A percentile compares a stretch with the other conserved stretches of the same genome.
Conservation (phyloP, 2,113 vertebrate genomes). For the Trachemys scripta region DNA sequence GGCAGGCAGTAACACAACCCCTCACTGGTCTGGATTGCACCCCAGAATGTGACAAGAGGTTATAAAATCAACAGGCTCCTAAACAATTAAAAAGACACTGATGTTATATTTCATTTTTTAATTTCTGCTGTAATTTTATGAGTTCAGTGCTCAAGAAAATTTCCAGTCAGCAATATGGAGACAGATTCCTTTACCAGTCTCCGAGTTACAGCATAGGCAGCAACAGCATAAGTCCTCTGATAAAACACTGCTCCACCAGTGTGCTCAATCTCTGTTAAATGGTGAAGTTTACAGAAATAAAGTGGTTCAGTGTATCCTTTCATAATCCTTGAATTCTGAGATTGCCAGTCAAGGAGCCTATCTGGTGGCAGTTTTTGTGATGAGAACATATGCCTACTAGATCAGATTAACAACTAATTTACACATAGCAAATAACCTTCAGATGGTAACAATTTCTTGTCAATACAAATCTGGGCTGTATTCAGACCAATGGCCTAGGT, state of each 20-base stretch:
- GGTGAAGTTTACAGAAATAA: background rate
- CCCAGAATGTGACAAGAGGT: background rate
- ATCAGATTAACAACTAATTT: background rate
- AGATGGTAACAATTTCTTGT: background rate
- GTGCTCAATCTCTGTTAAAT: background rate
- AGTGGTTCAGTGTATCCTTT: background rate
- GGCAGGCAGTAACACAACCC: background rate
- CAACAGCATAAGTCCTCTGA: background rate
- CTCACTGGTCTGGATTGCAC: background rate
- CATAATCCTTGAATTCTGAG: background rate
- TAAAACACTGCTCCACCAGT: background rate
- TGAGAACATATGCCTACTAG: background rate
- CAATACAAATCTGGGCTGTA: background rate
- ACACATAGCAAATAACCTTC: background rate
- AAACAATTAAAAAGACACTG: background rate
- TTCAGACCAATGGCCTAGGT: background rate
- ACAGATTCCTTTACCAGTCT: background rate
- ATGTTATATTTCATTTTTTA: background rate
- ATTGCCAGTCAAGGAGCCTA: background rate
- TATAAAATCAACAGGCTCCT: background rate
- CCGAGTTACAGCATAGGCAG: background rate
- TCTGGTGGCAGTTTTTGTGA: background rate
- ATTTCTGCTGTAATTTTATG: background rate
- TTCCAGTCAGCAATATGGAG: background rate
- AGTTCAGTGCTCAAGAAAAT: background rate